phyloP scores from a whole-genome alignment of 1,140 invertebrate genomes.

The Eubasilissa regina region DNA sequence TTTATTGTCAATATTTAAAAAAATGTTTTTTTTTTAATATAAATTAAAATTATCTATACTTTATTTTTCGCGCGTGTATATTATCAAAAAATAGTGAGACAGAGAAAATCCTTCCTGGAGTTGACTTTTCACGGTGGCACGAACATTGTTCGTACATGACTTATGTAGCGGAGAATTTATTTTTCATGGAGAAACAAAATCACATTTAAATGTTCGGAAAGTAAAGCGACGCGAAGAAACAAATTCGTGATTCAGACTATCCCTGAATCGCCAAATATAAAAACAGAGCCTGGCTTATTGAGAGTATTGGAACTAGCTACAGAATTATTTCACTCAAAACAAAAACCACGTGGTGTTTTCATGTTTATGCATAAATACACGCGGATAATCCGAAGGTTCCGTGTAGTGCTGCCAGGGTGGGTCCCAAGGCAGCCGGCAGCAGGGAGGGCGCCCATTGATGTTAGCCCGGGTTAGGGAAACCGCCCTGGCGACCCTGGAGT shows the following conservation, averaged over 20 bases:
- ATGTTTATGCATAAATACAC: slow-evolving; percentile 30
- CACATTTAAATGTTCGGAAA: neutral
- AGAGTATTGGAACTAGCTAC: slow-evolving; percentile 1
- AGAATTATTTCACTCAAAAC: neutral
- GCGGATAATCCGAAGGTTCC: neutral
- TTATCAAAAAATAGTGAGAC: too few species aligned
- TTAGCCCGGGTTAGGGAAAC: slow-evolving; percentile 31
- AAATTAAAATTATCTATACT: too few species aligned
- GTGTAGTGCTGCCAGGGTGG: too few species aligned
- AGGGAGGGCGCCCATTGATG: neutral
- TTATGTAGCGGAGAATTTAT: neutral
- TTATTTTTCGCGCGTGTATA: too few species aligned
- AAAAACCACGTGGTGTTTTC: neutral
- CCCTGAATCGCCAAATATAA: neutral
- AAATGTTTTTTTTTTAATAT: too few species aligned
- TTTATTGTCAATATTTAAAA: too few species aligned
- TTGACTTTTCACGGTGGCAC: too few species aligned
- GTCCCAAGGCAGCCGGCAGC: too few species aligned
- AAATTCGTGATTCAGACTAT: neutral
- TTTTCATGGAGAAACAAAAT: too few species aligned
- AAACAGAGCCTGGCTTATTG: neutral
- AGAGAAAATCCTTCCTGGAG: too few species aligned
- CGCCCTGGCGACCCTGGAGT: neutral
- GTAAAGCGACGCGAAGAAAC: neutral
- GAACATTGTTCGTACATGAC: too few species aligned